Evolutionary conservation across 2,113 vertebrate genomes (phyloP).

Genomic region (Lasiurus borealis): DNA sequence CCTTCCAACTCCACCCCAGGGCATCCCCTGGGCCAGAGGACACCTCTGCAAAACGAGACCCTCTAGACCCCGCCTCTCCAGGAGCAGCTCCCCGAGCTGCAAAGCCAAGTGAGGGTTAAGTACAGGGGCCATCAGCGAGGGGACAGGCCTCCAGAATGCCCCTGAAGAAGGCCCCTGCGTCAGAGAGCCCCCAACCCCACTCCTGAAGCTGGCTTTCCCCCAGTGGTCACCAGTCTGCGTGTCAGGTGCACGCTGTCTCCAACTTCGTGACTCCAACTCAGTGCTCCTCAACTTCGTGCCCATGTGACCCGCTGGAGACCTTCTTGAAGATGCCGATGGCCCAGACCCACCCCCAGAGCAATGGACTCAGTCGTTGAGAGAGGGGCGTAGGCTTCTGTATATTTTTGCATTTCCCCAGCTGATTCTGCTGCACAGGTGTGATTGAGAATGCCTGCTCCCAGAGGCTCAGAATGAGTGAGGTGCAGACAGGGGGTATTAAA

Average conservation of each 20-base stretch:
- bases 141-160: neutral
- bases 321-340: neutral
- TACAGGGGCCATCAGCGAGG: neutral
- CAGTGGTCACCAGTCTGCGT: neutral
- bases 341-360: neutral
- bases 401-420: neutral
- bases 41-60: neutral
- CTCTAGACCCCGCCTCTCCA: neutral
- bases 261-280: too few species aligned
- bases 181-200: neutral
- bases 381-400: neutral
- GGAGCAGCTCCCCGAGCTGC: accelerated
- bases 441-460: neutral
- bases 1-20: neutral
- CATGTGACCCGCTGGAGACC: neutral
- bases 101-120: neutral
- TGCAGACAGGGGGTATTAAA: neutral
- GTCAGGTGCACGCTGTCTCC: too few species aligned
- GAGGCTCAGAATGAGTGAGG: neutral
- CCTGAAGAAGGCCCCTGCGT: neutral
- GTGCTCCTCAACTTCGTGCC: neutral
- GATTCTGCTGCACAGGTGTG: neutral
- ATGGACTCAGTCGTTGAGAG: neutral
- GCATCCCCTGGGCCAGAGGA: neutral
- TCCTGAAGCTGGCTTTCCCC: neutral